Conservation (phyloP, 2,888 invertebrate genomes). For the Caenorhabditis doughertyi region DNA sequence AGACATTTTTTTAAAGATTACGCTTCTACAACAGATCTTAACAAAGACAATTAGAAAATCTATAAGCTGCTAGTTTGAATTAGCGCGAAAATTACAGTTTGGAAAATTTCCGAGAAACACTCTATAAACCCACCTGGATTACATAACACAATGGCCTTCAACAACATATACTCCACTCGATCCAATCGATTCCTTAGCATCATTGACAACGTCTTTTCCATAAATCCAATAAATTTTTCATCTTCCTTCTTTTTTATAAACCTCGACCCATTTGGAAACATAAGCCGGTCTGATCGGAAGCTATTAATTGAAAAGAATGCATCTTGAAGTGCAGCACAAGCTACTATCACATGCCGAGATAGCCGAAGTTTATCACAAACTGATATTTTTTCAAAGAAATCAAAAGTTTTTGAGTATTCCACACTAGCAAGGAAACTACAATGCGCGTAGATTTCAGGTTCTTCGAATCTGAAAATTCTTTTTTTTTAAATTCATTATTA, state of each 20-base stretch:
- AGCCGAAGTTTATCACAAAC: slow-evolving; percentile 12
- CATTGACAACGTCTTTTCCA: neutral
- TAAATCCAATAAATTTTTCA: no score
- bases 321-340: slow-evolving; percentile 4
- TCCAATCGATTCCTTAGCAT: slow-evolving; percentile 14
- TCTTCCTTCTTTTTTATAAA: neutral
- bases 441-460: neutral
- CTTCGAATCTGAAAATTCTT: slow-evolving; percentile 8
- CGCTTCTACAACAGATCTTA: no score
- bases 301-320: slow-evolving; percentile 19
- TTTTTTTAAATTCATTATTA: no score
- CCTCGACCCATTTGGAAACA: slow-evolving; percentile 5
- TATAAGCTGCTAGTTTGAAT: no score
- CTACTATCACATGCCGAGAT: slow-evolving; percentile 5
- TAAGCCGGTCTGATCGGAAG: neutral
- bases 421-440: slow-evolving; percentile 24
- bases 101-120: neutral
- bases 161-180: slow-evolving; percentile 36
- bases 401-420: slow-evolving; percentile 30
- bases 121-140: slow-evolving; percentile 12
- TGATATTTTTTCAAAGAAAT: neutral
- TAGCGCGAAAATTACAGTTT: neutral
- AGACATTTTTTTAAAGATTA: no score
- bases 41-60: no score
- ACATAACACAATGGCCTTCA: slow-evolving; percentile 33